These are phyloP conservation scores for Heliconius himera DNA, from an alignment of 1,140 invertebrate genomes.

Conservation along the genomic window DNA sequence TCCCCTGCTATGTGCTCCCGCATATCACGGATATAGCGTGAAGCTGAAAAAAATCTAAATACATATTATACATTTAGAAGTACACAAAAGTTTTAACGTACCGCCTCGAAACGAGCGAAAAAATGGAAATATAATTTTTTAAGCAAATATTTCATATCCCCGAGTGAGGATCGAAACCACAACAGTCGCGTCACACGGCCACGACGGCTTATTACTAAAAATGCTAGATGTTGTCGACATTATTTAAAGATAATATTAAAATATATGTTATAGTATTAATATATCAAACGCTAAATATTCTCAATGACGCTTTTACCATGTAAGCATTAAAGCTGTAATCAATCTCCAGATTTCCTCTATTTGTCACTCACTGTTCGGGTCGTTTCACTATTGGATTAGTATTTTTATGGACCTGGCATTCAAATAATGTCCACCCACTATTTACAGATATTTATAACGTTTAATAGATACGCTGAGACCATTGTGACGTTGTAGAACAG, in stretches of 20 bases:
- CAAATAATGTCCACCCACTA: not conserved
- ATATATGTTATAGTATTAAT: not conserved
- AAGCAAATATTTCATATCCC: no score
- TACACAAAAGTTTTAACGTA: no score
- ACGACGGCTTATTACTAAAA: no score
- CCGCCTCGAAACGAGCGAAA: no score
- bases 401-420: not conserved
- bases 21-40: no score
- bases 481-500: not conserved
- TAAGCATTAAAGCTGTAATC: conserved; percentile 2
- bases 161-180: no score
- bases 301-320: not conserved
- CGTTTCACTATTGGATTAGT: not conserved
- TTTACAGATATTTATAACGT: not conserved
- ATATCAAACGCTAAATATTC: not conserved
- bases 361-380: not conserved
- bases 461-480: not conserved
- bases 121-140: no score
- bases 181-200: no score
- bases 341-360: conserved; percentile 2
- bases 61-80: no score
- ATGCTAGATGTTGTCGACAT: no score
- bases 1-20: not conserved
- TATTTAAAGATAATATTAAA: no score
- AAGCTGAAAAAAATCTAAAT: no score